Conservation (phyloP, 2,888 invertebrate species). For the Drosophila parthenogenetica region DNA sequence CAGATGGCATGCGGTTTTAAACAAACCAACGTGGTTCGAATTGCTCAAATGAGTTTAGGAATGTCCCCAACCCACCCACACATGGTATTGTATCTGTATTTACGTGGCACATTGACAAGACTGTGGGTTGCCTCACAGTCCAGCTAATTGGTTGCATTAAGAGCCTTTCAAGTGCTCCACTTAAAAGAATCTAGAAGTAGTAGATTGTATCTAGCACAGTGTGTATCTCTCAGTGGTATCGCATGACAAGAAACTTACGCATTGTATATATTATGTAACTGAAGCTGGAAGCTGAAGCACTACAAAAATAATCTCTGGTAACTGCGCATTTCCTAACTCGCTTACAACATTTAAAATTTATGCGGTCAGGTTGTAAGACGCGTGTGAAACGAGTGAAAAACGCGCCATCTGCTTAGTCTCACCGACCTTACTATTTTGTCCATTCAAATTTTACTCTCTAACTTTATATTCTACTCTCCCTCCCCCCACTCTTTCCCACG, state of each 20-base stretch:
- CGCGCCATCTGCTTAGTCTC: conserved; percentile 43
- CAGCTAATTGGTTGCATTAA: conserved; percentile 50
- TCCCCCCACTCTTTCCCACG: background rate
- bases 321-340: conserved; percentile 33
- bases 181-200: conserved; percentile 9
- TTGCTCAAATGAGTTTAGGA: conserved; percentile 20
- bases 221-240: conserved; percentile 27
- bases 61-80: conserved; percentile 33
- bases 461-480: conserved; percentile 14
- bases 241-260: conserved; percentile 43
- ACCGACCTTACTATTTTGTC: conserved; percentile 27
- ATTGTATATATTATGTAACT: conserved; percentile 56
- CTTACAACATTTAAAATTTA: conserved; percentile 28
- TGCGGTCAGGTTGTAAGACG: conserved; percentile 35
- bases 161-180: conserved; percentile 43
- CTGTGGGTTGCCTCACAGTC: conserved; percentile 50
- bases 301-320: conserved; percentile 47
- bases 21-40: conserved; percentile 16
- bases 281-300: conserved; percentile 73
- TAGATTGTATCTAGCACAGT: conserved; percentile 15
- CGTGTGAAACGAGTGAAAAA: conserved; percentile 52
- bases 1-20: conserved; percentile 21
- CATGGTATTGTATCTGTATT: background rate
- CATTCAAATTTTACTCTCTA: conserved; percentile 40
- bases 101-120: conserved; percentile 28